phyloP scores from a whole-genome alignment of 2,113 vertebrate species.

The Dasyurus viverrinus region DNA sequence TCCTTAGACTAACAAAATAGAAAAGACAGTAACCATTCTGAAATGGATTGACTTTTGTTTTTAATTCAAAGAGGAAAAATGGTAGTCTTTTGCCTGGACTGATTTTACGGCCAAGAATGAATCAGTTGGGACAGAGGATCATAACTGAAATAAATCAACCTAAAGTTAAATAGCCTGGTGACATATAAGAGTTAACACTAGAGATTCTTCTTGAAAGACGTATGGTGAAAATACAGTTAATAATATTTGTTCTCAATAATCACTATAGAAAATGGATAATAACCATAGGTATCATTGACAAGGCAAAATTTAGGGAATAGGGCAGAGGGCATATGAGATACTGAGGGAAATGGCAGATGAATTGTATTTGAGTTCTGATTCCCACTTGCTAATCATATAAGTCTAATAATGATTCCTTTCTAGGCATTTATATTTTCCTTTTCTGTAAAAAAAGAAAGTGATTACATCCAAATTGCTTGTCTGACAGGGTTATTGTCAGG shows the following conservation, averaged over 20 bases:
- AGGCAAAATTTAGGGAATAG: constrained; percentile 24
- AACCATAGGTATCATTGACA: neutral
- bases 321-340: neutral
- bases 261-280: neutral
- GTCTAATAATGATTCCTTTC: neutral
- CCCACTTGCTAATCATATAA: neutral
- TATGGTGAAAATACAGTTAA: neutral
- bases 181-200: neutral
- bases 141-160: constrained; percentile 80
- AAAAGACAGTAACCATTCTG: constrained; percentile 72
- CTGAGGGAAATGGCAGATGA: neutral
- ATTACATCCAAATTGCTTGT: neutral
- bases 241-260: neutral
- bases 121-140: constrained; percentile 58
- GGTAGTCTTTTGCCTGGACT: constrained; percentile 58
- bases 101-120: constrained; percentile 53
- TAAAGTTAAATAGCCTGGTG: constrained; percentile 40
- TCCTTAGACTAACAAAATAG: constrained; percentile 65
- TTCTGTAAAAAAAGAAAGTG: neutral
- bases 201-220: neutral
- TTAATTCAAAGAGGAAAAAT: constrained; percentile 80
- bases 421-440: neutral
- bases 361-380: neutral
- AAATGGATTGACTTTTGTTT: constrained; percentile 76
- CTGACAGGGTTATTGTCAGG: neutral